phyloP scores from a whole-genome alignment of 2,888 invertebrate genomes.

The Pollenia angustigena region DNA sequence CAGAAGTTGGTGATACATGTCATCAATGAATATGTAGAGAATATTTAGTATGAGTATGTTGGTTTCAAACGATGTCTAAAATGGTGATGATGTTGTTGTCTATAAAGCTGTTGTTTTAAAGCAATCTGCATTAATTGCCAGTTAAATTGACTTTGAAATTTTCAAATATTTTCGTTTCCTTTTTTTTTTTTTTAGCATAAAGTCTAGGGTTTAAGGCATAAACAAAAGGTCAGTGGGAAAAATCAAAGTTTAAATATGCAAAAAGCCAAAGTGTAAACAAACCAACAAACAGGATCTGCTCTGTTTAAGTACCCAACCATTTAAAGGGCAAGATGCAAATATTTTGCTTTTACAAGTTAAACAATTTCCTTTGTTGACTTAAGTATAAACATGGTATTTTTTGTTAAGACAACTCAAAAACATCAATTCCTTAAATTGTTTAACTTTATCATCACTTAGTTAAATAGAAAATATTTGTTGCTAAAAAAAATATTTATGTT shows the following conservation, averaged over 20 bases:
- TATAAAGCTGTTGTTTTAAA: slow-evolving; percentile 56
- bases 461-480: slow-evolving; percentile 53
- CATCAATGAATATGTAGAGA: slow-evolving; percentile 68
- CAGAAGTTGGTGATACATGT: slow-evolving; percentile 61
- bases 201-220: slow-evolving; percentile 4
- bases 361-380: slow-evolving; percentile 61
- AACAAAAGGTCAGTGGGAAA: slow-evolving; percentile 70
- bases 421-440: slow-evolving; percentile 69
- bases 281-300: slow-evolving; percentile 36
- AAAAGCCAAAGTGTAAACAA: slow-evolving; percentile 73
- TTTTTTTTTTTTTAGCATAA: background rate
- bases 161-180: slow-evolving; percentile 41
- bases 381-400: slow-evolving; percentile 57
- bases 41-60: slow-evolving; percentile 33
- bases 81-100: slow-evolving; percentile 23
- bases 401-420: slow-evolving; percentile 36
- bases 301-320: background rate
- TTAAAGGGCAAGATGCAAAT: too few species aligned
- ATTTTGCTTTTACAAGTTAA: background rate
- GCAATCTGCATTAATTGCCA: slow-evolving; percentile 81
- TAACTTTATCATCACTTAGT: slow-evolving; percentile 57
- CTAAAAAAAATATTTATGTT: slow-evolving; percentile 4
- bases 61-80: slow-evolving; percentile 9
- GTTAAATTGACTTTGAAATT: slow-evolving; percentile 81
- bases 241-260: slow-evolving; percentile 74